Base-by-base conservation (phyloP, 2,797 vertebrate species). In the Chrosomus eos region DNA sequence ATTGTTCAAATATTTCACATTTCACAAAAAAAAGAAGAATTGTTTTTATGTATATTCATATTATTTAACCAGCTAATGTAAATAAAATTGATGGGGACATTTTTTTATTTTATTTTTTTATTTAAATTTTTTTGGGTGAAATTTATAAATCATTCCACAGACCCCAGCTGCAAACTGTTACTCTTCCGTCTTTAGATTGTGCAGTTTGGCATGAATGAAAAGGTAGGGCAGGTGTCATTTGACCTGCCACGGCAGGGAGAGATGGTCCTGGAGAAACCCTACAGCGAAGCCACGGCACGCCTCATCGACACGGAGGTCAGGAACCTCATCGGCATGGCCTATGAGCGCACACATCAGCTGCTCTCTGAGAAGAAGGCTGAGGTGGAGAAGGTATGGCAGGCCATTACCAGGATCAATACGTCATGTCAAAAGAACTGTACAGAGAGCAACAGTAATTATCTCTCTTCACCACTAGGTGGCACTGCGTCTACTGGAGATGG, bases 181-280 rank as follows among this genome's bases (percentile, higher is more conserved):
- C 9, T 80, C 7, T 36, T 73, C 21, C 51, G 0, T 83, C 84
- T 67, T 19, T 94, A 99, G 98, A 97, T 99, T 21, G 97, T 99
- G 79, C 98, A 99, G 93, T 98, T 99, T 48, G 98, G 98, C 67
- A 99, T 99, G 98, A 99, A 97, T 75, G 93, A 96, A 2, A 98
- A 97, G 91, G 97, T 99, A 62, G 98, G 98, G 2, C 98, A 98
- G 93, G 97, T 99, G 74, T 99, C 98, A 81, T 99, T 99, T 48
- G 98, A 99, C 87, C 94, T 98, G 0, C 97, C 98, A 0, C 96
- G 97, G 3, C 97, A 98, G 92, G 98, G 98, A 0, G 97, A 99
- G 89, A 95, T 98, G 96, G 96, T 98, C 18, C 91, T 98, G 67
- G 98, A 99, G 93, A 99, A 99, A 72, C 98, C 98, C 0, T 99